Evolutionary conservation across 2,888 invertebrate species (phyloP).

Genomic region (Drosophila mettleri): DNA sequence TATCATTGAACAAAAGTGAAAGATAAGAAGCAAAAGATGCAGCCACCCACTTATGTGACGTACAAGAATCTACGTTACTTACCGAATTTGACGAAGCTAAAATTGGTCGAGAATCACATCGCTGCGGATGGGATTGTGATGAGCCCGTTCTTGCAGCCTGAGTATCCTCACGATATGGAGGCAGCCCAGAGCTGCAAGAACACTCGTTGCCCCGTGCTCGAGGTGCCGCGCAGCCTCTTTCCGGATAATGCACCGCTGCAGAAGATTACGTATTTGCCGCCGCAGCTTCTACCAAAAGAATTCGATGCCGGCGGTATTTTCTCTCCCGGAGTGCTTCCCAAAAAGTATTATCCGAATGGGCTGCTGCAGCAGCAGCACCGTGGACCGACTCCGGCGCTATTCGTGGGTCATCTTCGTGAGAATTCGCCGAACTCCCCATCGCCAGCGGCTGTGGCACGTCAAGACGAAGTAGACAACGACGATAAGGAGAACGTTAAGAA

Average conservation of each 20-base stretch:
- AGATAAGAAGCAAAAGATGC: not conserved
- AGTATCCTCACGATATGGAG: conserved; percentile 18
- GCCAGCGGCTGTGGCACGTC: too few relatives aligned
- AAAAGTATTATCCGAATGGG: conserved; percentile 27
- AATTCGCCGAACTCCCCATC: too few relatives aligned
- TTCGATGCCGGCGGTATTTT: conserved; percentile 40
- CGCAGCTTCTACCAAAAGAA: conserved; percentile 19
- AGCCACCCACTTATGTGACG: not conserved
- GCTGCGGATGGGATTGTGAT: conserved; percentile 11
- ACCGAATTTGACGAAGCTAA: conserved; percentile 19
- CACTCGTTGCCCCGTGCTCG: conserved; percentile 11
- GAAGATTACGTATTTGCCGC: conserved; percentile 30
- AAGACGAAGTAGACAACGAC: too few relatives aligned
- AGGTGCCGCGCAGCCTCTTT: conserved; percentile 25
- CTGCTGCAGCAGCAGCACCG: conserved; percentile 11
- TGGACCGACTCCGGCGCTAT: conserved; percentile 40
- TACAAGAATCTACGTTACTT: conserved; percentile 28
- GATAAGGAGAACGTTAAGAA: too few relatives aligned
- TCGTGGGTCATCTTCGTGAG: too few relatives aligned
- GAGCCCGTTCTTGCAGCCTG: not conserved
- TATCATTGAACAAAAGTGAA: not conserved
- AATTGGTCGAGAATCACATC: not conserved
- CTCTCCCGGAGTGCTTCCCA: conserved; percentile 25
- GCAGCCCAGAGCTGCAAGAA: conserved; percentile 2
- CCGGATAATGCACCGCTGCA: conserved; percentile 22